A percentile compares a stretch with the other conserved stretches of the same genome.
Conservation (phyloP, 1,140 invertebrate species). For the Drosophila azteca region DNA sequence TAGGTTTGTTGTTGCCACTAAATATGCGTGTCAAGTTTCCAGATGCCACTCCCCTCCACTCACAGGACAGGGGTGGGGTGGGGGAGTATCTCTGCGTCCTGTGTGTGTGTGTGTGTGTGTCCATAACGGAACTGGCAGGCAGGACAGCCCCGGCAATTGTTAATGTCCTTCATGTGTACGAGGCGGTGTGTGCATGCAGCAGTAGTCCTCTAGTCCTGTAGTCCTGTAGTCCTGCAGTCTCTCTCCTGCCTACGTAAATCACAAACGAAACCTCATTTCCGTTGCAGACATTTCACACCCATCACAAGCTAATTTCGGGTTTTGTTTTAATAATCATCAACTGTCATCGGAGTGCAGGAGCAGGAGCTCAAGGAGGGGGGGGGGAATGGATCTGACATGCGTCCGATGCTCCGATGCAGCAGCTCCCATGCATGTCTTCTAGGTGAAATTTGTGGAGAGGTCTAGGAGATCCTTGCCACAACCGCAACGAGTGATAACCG, state of each 20-base stretch:
- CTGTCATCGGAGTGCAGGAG: constrained; percentile 55
- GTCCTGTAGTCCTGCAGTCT: background rate
- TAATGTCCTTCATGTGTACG: constrained; percentile 56
- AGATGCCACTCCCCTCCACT: constrained; percentile 13
- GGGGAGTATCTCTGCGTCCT: background rate
- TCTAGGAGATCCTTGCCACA: no score
- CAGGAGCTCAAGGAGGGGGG: no score
- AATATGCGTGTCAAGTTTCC: constrained; percentile 79
- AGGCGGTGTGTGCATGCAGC: background rate
- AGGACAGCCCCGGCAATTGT: constrained; percentile 34
- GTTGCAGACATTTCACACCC: constrained; percentile 74
- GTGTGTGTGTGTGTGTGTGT: constrained; percentile 3
- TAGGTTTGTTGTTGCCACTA: constrained; percentile 78
- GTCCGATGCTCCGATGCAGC: no score
- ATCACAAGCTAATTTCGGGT: constrained; percentile 51
- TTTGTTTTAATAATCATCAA: constrained; percentile 80
- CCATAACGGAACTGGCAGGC: constrained; percentile 42
- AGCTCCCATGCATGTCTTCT: no score
- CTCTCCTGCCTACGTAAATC: constrained; percentile 60
- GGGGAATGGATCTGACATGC: no score
- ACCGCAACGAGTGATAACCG: no score
- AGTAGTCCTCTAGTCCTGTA: no score
- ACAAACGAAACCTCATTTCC: constrained; percentile 80
- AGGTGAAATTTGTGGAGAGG: no score
- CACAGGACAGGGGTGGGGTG: background rate